A percentile compares a stretch with the other conserved stretches of the same genome.
These are phyloP conservation scores for Drosophila aldrichi DNA, from an alignment of 2,888 invertebrate genomes.

Conservation along the genomic window DNA sequence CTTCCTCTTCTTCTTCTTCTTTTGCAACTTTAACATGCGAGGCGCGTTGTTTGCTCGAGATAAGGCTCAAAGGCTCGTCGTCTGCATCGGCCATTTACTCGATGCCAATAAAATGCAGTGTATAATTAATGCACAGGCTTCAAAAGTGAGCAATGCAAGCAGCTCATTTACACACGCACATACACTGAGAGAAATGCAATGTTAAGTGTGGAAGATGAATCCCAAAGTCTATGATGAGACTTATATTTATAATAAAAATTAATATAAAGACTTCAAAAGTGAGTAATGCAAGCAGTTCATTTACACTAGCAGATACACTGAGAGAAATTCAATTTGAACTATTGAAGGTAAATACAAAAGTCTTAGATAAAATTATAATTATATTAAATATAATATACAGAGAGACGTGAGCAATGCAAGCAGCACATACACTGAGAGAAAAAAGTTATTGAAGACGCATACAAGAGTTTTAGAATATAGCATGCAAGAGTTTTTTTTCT, in stretches of 20 bases:
- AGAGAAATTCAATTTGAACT: no score
- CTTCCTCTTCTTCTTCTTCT: background rate
- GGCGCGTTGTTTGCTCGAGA: constrained; percentile 35
- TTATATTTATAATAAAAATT: constrained; percentile 52
- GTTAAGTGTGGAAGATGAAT: background rate
- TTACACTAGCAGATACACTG: constrained; percentile 34
- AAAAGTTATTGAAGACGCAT: background rate
- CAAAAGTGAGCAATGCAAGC: constrained; percentile 60
- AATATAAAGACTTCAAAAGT: constrained; percentile 56
- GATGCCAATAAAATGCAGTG: constrained; percentile 60
- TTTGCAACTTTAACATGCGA: constrained; percentile 46
- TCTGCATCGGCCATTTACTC: constrained; percentile 34
- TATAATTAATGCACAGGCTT: constrained; percentile 67
- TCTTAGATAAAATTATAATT: no score
- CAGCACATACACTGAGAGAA: constrained; percentile 37
- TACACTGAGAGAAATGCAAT: constrained; percentile 34
- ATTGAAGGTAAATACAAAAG: no score
- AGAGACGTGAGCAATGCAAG: constrained; percentile 50
- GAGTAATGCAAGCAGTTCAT: constrained; percentile 47
- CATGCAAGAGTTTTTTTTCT: no score
- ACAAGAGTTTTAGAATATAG: no score
- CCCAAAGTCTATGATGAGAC: no score
- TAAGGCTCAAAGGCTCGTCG: constrained; percentile 40
- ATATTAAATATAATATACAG: no score
- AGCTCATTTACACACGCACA: constrained; percentile 25